Percentiles rank a stretch among this genome's conserved stretches.
These are phyloP conservation scores for Dryococelus australis DNA, from an alignment of 2,888 invertebrate genomes.

Conservation along the genomic window DNA sequence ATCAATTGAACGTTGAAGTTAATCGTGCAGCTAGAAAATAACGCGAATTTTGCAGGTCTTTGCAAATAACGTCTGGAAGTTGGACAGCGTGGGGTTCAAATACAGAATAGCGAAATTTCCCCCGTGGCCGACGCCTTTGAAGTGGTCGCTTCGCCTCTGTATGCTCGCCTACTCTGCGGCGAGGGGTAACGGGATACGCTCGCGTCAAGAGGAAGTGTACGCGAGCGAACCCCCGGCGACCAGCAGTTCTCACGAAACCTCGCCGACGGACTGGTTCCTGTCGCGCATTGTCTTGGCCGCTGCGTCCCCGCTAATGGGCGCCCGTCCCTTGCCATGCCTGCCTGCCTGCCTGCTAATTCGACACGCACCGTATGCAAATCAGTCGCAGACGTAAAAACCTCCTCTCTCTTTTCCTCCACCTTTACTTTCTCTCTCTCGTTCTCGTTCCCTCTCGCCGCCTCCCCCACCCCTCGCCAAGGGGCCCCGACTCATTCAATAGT, in stretches of 20 bases:
- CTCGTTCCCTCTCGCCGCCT: neutral
- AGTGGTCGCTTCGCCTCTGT: too few species aligned
- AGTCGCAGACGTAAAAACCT: constrained; percentile 7
- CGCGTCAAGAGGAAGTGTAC: neutral
- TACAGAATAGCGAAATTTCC: too few species aligned
- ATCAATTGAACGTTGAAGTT: too few species aligned
- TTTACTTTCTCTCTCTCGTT: too few species aligned
- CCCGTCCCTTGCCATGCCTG: neutral
- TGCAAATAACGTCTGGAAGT: too few species aligned
- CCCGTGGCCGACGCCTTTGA: too few species aligned
- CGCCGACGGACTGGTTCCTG: neutral
- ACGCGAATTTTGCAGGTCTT: too few species aligned
- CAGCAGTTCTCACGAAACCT: neutral
- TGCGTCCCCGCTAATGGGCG: neutral
- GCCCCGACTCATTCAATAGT: neutral
- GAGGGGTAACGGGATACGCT: too few species aligned
- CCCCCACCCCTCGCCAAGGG: too few species aligned
- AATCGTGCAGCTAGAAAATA: too few species aligned
- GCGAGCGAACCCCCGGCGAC: neutral
- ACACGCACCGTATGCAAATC: constrained; percentile 5
- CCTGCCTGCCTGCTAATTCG: neutral
- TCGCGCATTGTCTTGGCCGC: neutral
- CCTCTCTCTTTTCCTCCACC: neutral
- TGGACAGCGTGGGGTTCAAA: too few species aligned
- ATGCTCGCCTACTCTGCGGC: too few species aligned